Evolutionary conservation across 2,888 invertebrate genomes (phyloP), one percentile per base, ranked within the genome.

Genomic region (Aromia moschata): DNA sequence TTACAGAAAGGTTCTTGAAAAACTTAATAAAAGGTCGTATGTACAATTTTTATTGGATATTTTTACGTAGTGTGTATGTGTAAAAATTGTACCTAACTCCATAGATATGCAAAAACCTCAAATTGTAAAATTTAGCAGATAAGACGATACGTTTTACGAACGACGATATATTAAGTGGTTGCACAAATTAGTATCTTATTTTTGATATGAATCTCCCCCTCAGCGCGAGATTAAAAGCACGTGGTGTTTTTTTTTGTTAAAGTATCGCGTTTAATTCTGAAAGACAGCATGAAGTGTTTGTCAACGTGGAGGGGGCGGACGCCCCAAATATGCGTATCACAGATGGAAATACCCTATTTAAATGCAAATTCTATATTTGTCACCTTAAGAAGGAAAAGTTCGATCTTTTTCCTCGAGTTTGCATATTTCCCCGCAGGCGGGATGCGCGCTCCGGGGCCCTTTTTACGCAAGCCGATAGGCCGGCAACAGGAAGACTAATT

Each of bases 351-450:
- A 83, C 84, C 83, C 85, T 83, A 86, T 86, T 85, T 85, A 86
- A 85, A 86, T 86, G 86, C 84, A 85, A 86, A 86, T 85, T 85
- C 83, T 83, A 83, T 85, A 85, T 85, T 85, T 85, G 85, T 85
- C 85, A 84, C 84, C 81, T 81, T 78, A 74, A 75, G 74, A 54
- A 77, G 55, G 80, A 79, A 81, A 81, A 80, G 74, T 81, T 80
- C 79, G 79, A 80, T 80, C 77, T 78, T 77, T n/a, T 72, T 76
- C 74, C 74, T 71, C 74, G 70, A 74, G 77, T 77, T 77, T 75
- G 74, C 75, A 74, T 77, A 78, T 79, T 79, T 79, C 79, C 79
- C 79, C 70, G 70, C 70, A 78, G 77, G 76, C 64, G 45, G 43
- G 17, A 41, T n/a, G n/a, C 45, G 31, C 59, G 47, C 38, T 60